Conservation (phyloP, 2,888 invertebrate species). For the Macrostomum cliftonense region DNA sequence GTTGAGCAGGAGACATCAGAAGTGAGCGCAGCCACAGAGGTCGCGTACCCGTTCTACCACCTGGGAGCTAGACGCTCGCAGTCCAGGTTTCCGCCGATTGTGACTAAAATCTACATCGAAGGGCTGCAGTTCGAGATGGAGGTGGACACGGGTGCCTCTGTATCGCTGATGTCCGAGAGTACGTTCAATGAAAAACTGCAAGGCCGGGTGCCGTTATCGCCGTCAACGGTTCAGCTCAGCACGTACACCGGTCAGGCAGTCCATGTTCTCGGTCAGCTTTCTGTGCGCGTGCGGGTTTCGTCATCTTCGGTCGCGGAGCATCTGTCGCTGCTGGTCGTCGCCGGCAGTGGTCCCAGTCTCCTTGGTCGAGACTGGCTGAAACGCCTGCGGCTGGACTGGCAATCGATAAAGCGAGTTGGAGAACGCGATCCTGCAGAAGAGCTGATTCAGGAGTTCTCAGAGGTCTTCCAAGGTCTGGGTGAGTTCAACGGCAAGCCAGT, state of each 20-base stretch:
- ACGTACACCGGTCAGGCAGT: background rate
- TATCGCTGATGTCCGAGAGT: background rate
- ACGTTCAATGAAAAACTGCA: no score
- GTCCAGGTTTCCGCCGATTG: no score
- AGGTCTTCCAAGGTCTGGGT: slow-evolving; percentile 1
- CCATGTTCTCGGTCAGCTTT: background rate
- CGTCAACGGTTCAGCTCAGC: background rate
- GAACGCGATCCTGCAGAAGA: background rate
- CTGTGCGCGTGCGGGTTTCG: background rate
- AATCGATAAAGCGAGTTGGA: background rate
- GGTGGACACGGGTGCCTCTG: slow-evolving; percentile 1
- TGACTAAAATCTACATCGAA: no score
- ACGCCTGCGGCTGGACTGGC: slow-evolving; percentile 1
- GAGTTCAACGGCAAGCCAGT: no score
- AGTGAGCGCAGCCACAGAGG: no score
- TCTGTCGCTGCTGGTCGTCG: background rate
- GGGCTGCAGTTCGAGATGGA: background rate
- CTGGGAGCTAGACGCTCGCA: no score
- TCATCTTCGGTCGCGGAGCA: no score
- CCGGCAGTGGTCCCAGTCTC: slow-evolving; percentile 1
- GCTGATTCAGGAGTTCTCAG: background rate
- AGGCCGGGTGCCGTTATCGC: no score
- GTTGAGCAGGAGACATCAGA: no score
- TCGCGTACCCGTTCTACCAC: no score
- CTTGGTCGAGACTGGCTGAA: slow-evolving; percentile 7